Percentiles rank a stretch among this genome's conserved stretches.
These are phyloP conservation scores for Cryptocephalus primarius DNA, from an alignment of 2,888 invertebrate species.

Conservation along the genomic window DNA sequence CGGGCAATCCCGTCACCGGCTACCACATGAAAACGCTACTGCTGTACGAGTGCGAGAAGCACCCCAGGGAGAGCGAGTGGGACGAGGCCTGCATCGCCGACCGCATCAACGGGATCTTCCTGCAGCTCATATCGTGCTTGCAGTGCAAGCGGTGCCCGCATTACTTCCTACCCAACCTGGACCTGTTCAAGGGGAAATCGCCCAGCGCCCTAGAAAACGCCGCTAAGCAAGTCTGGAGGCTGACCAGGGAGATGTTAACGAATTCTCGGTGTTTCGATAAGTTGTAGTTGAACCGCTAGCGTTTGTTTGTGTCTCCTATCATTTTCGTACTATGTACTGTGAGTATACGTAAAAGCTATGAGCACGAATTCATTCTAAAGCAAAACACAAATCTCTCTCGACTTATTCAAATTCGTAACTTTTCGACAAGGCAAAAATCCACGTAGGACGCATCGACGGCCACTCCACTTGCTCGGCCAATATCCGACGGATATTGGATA, in stretches of 20 bases:
- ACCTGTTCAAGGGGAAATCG: constrained; percentile 70
- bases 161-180: constrained; percentile 72
- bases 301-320: constrained; percentile 5
- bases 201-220: constrained; percentile 66
- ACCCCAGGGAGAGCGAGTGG: constrained; percentile 71
- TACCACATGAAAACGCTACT: constrained; percentile 69
- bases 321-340: background rate
- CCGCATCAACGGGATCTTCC: constrained; percentile 67
- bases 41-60: constrained; percentile 79
- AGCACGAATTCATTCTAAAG: no score
- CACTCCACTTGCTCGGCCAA: no score
- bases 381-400: no score
- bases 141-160: constrained; percentile 77
- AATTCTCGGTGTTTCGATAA: constrained; percentile 69
- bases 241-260: constrained; percentile 66
- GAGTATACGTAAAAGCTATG: background rate
- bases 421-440: no score
- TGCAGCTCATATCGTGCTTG: constrained; percentile 74
- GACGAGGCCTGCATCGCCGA: constrained; percentile 69
- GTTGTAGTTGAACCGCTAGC: no score
- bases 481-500: no score
- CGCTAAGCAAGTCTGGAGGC: constrained; percentile 69
- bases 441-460: no score
- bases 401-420: no score
- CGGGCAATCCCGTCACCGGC: constrained; percentile 64